Evolutionary conservation across 1,140 invertebrate genomes (phyloP), one percentile per base, ranked within the genome.

Genomic region (Megathymus violae): DNA sequence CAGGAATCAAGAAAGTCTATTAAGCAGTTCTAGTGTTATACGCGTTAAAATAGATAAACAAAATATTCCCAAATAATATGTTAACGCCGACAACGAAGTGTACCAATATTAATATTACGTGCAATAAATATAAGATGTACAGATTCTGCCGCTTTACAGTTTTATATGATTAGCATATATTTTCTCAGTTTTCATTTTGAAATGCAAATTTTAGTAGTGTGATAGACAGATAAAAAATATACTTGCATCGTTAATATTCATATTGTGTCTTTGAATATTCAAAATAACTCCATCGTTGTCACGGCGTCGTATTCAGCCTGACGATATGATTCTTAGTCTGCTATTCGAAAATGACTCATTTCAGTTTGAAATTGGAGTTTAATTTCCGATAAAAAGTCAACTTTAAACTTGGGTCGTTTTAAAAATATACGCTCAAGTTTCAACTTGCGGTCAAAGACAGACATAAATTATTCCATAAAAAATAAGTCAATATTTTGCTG

Each of bases 401-500:
- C 34, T 58, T 54, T 22, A 61, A 6, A 56, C 44, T 65, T 71
- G 66, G 9, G 52, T 31, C 75, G 5, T 63, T 71, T 58, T 64
- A 9, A 0, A n/a, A 38, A 17, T 48, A 9, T 2, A 34, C 9
- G 6, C 16, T 3, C n/a, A 41, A 16, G 19, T 67, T n/a, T 36
- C 34, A 36, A 36, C 34, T 36, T 76, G 71, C 69, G 75, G 72
- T 77, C 75, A 80, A 81, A 81, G 74, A 69, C 71, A 69, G 66
- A 58, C 60, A 79, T 79, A 78, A 83, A 78, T 83, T 78, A 78
- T 80, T 73, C 61, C 63, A 66, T 67, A 64, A 75, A 76, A 78
- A 79, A 74, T 69, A 65, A 65, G 59, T 76, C 68, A 62, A 73
- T 76, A 65, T 64, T 40, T 71, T 17, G 7, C 7, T 19, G 5